These are phyloP conservation scores for Neodon shergylaensis DNA, from an alignment of 2,113 vertebrate genomes.

Conservation along the genomic window DNA sequence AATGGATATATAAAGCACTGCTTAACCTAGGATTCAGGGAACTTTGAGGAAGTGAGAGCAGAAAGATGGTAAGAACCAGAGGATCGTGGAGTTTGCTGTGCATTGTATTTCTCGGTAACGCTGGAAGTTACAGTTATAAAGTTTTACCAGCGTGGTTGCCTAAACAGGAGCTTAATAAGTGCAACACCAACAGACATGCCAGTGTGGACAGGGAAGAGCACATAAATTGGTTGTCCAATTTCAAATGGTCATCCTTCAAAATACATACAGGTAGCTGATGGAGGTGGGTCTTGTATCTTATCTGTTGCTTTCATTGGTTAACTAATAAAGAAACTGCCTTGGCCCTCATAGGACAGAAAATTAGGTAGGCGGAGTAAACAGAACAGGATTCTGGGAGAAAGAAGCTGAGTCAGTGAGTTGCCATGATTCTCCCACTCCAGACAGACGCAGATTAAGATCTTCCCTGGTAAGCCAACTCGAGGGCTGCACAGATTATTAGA, in stretches of 20 bases:
- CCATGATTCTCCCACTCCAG: too few species aligned
- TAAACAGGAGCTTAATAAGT: neutral
- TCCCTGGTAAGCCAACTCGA: too few species aligned
- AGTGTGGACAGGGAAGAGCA: neutral
- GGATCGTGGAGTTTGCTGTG: neutral
- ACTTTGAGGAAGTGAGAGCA: neutral
- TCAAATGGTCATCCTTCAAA: neutral
- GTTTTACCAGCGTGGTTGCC: neutral
- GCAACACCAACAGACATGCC: neutral
- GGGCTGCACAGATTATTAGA: too few species aligned
- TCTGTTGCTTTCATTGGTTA: too few species aligned
- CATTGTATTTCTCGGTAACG: neutral
- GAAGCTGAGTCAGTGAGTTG: too few species aligned
- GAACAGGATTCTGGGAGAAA: too few species aligned
- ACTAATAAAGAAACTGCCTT: too few species aligned
- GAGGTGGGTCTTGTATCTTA: too few species aligned
- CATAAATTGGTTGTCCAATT: neutral
- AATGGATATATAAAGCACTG: neutral
- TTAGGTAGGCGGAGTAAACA: too few species aligned
- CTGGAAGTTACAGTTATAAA: neutral
- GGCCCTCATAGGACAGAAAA: too few species aligned
- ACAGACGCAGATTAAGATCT: too few species aligned
- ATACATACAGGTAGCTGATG: neutral
- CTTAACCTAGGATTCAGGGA: neutral
- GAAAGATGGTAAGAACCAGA: neutral